phyloP scores from a whole-genome alignment of 2,888 invertebrate genomes.

The Dryococelus australis region DNA sequence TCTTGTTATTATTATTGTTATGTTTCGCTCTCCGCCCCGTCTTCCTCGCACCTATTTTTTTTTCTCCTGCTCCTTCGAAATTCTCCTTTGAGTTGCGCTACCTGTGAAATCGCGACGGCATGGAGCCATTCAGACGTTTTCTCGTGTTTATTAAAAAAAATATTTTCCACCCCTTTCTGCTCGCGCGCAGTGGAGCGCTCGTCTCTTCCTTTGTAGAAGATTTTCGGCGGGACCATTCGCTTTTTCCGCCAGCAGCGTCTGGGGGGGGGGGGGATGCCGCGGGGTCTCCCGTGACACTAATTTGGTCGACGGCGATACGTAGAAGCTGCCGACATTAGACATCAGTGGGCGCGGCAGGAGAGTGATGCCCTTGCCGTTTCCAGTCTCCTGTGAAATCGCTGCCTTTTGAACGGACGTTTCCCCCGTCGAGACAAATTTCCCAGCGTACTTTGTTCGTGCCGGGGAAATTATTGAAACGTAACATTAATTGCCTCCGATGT shows the following conservation, averaged over 20 bases:
- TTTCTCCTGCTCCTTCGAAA: background rate
- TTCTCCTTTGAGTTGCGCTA: constrained; percentile 18
- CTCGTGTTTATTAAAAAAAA: constrained; percentile 22
- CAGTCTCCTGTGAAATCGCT: background rate
- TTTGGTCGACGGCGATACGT: background rate
- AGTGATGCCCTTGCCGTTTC: background rate
- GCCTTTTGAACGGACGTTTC: background rate
- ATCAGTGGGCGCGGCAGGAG: background rate
- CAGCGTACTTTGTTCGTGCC: background rate
- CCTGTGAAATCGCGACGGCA: constrained; percentile 29
- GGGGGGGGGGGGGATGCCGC: too few species aligned
- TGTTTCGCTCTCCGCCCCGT: background rate
- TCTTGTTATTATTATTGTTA: background rate
- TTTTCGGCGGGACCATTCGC: background rate
- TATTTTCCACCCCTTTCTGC: background rate
- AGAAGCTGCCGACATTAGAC: background rate
- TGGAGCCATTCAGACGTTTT: constrained; percentile 22
- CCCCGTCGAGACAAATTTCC: background rate
- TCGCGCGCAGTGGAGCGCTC: too few species aligned
- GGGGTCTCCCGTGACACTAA: background rate
- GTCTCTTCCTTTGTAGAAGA: background rate
- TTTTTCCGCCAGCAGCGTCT: background rate
- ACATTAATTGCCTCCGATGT: background rate
- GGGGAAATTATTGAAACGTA: background rate
- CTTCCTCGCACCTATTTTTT: background rate